These are phyloP conservation scores for Azemiops feae DNA, from an alignment of 2,113 vertebrate genomes.

Conservation along the genomic window DNA sequence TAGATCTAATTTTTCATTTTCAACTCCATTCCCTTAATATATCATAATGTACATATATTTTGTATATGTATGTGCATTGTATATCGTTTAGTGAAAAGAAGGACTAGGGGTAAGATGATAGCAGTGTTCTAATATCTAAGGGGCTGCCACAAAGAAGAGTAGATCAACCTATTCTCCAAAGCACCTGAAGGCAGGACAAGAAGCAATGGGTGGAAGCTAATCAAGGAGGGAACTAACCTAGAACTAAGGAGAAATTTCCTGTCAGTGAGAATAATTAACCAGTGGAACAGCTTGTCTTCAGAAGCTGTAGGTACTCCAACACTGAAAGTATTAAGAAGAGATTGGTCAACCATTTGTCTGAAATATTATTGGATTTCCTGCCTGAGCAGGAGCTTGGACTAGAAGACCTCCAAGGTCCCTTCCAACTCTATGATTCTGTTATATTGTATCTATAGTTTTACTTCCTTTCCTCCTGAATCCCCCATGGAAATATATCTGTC, in stretches of 20 bases:
- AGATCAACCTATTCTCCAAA: too few species aligned
- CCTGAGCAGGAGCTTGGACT: neutral
- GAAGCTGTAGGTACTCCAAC: too few species aligned
- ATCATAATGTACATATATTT: neutral
- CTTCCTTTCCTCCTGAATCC: neutral
- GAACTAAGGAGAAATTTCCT: too few species aligned
- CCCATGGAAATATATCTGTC: neutral
- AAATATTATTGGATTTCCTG: neutral
- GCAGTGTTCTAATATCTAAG: neutral
- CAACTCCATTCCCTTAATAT: neutral
- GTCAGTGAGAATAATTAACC: too few species aligned
- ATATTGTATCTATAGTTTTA: neutral
- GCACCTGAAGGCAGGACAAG: too few species aligned
- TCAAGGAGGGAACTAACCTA: too few species aligned
- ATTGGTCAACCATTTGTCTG: too few species aligned
- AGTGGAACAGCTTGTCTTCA: too few species aligned
- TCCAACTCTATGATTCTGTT: neutral
- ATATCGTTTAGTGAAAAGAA: neutral
- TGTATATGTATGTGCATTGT: neutral
- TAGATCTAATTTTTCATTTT: neutral
- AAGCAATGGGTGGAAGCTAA: too few species aligned
- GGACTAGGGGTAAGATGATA: neutral
- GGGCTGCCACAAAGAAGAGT: neutral
- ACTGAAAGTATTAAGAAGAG: too few species aligned
- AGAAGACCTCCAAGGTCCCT: neutral